Base-by-base conservation (phyloP, 2,113 vertebrate species). In the Trichechus manatus region DNA sequence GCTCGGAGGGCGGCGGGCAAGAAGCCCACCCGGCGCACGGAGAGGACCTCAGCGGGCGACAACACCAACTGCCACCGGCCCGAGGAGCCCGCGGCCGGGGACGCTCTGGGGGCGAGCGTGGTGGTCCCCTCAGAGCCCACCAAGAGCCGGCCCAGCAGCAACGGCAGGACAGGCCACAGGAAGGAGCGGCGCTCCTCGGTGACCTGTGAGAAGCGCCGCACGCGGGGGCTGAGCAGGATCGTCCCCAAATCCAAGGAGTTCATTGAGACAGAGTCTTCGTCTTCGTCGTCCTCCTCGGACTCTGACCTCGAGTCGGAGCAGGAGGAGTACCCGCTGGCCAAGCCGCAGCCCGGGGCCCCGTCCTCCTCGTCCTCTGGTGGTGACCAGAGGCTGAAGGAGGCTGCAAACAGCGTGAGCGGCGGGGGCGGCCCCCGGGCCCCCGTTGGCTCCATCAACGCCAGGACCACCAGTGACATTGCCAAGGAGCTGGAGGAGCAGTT, bases 401-500 rank as follows among this genome's bases (percentile, higher is more conserved):
- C 87, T 0, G 82, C 96, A 74, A 97, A 53, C 95, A 92, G 97
- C 89, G 96, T 94, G 90, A 97, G 91, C 94, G 97, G 56, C 85
- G 81, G 89, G 0, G 5, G n/a, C 1, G 92, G 64, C 5, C 64
- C 97, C 13, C 92, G 96, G 1, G 97, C 91, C 3, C 89, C 98
- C 9, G 98, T 98, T 84, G 89, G 98, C 97, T 98, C 97, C 96
- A 97, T 99, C 98, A 98, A 99, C 39, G 98, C 98, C 96, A 98
- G 91, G 98, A 98, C 97, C 98, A 98, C 97, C 98, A 99, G 98
- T 64, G 98, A 99, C 94, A 98, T 98, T 87, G 98, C 98, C 98
- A 99, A 99, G 97, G 98, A 98, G 92, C 98, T 98, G 93, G 98
- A 98, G 75, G 99, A 98, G 97, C 99, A 99, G 98, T 99, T 99